A percentile compares a stretch with the other conserved stretches of the same genome.
Conservation (phyloP, 2,113 vertebrate species). For the Apteryx owenii region DNA sequence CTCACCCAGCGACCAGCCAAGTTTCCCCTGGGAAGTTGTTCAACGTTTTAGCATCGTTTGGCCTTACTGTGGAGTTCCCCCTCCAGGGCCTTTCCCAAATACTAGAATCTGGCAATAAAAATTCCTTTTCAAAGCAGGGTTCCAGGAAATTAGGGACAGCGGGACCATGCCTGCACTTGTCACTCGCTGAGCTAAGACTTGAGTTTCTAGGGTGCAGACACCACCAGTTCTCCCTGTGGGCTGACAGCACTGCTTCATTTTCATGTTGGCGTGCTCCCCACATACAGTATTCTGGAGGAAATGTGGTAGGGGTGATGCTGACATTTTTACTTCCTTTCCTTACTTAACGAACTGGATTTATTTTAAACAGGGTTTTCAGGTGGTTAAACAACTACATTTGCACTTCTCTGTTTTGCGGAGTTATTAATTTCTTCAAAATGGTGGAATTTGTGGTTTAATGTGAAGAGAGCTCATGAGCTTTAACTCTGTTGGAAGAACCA, state of each 20-base stretch:
- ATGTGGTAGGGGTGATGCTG: neutral
- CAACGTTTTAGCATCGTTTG: fast-evolving
- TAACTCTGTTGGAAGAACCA: neutral
- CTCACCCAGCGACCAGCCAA: neutral
- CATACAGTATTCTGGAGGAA: neutral
- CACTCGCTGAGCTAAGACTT: fast-evolving
- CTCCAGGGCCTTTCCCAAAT: neutral
- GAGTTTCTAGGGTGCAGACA: neutral
- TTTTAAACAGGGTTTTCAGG: neutral
- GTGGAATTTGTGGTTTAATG: neutral
- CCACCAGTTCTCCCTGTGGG: fast-evolving
- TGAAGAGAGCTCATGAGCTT: neutral
- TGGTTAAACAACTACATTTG: neutral
- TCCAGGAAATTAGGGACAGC: neutral
- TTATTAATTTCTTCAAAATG: neutral
- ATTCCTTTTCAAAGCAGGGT: neutral
- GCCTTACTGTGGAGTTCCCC: neutral
- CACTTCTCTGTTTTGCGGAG: neutral
- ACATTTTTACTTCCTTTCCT: neutral
- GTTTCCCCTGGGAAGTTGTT: neutral
- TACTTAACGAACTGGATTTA: neutral
- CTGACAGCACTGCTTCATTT: fast-evolving
- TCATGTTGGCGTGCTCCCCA: neutral
- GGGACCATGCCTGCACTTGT: neutral
- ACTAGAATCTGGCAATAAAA: neutral